Percentiles rank a stretch among this genome's conserved stretches.
Evolutionary conservation across 2,797 vertebrate species (phyloP).

Genomic region (Hapalemur alaotrensis): DNA sequence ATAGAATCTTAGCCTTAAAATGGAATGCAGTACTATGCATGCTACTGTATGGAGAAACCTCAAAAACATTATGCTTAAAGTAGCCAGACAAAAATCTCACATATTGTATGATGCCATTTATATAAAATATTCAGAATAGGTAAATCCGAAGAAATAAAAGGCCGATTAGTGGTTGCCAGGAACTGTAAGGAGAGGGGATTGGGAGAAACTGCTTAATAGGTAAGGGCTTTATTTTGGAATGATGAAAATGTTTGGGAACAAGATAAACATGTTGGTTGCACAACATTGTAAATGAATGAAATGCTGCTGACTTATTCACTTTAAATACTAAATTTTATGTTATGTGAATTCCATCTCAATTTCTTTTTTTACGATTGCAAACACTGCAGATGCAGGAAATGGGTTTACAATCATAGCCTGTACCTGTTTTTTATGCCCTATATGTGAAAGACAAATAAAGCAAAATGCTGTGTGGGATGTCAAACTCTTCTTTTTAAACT

Average conservation of each 20-base stretch:
- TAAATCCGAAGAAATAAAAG: not conserved
- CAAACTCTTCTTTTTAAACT: not conserved
- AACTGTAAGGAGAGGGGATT: not conserved
- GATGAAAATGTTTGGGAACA: not conserved
- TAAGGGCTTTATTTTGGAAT: not conserved
- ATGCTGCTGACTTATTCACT: not conserved
- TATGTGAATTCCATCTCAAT: not conserved
- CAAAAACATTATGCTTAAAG: not conserved
- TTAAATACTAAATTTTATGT: not conserved
- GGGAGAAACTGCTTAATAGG: not conserved
- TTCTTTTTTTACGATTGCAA: not conserved
- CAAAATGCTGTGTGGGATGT: not conserved
- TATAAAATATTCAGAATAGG: not conserved
- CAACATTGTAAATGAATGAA: not conserved
- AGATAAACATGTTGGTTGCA: not conserved
- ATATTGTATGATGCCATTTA: not conserved
- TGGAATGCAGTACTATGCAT: not conserved
- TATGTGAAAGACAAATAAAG: not conserved
- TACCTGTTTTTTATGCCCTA: not conserved
- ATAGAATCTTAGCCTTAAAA: not conserved
- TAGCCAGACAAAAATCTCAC: not conserved
- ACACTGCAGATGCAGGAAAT: not conserved
- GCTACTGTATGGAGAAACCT: not conserved
- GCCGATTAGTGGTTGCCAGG: not conserved
- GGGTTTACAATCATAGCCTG: not conserved